A percentile compares a stretch with the other conserved stretches of the same genome.
phyloP scores from a whole-genome alignment of 2,888 invertebrate species.

The Crematogaster levior region DNA sequence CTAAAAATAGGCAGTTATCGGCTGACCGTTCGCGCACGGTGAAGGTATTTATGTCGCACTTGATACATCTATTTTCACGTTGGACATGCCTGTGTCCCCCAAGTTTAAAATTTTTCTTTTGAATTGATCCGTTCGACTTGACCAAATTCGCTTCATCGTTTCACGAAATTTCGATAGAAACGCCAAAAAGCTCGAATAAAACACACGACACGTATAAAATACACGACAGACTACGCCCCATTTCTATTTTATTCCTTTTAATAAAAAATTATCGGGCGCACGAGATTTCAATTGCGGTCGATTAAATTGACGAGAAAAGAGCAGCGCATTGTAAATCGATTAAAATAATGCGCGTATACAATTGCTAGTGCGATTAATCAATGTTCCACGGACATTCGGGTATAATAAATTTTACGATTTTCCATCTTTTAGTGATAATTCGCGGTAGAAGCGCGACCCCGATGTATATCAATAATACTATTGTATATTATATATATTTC shows the following conservation, averaged over 20 bases:
- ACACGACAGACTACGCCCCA: background rate
- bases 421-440: constrained; percentile 10
- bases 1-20: constrained; percentile 30
- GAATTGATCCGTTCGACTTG: background rate
- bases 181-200: background rate
- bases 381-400: background rate
- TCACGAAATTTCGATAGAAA: constrained; percentile 1
- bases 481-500: constrained; percentile 25
- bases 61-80: constrained; percentile 38
- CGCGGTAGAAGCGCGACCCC: background rate
- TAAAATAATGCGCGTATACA: background rate
- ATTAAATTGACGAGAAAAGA: background rate
- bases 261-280: background rate
- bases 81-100: background rate
- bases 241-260: background rate
- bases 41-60: constrained; percentile 9
- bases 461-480: constrained; percentile 17
- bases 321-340: constrained; percentile 1
- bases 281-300: background rate
- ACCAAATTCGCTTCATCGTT: background rate
- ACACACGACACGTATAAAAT: background rate
- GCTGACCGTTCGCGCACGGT: background rate
- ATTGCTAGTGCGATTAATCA: background rate
- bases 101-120: constrained; percentile 7
- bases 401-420: constrained; percentile 16